phyloP scores from a whole-genome alignment of 2,113 vertebrate species.

The Rutilus rutilus region DNA sequence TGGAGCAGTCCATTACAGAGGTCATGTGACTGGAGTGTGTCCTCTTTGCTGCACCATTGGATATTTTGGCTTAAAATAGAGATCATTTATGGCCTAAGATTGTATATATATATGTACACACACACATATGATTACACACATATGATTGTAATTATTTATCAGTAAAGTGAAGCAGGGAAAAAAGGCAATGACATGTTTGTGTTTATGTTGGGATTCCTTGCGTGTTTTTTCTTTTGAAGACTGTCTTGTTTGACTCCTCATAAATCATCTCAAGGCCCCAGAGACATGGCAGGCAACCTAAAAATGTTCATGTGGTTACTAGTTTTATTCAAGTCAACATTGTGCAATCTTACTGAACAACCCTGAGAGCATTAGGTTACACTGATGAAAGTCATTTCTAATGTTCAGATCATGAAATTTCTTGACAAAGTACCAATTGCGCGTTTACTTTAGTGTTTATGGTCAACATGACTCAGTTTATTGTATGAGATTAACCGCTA shows the following conservation, averaged over 20 bases:
- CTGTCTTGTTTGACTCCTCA: not conserved
- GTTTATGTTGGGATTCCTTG: not conserved
- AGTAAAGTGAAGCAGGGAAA: not conserved
- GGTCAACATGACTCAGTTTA: not conserved
- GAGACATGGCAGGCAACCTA: not conserved
- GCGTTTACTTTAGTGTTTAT: too few relatives aligned
- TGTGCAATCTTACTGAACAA: too few relatives aligned
- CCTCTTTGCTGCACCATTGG: not conserved
- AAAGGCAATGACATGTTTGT: not conserved
- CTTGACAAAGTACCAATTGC: too few relatives aligned
- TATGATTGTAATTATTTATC: not conserved
- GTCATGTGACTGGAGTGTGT: not conserved
- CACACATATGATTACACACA: too few relatives aligned
- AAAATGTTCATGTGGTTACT: not conserved
- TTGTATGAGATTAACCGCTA: not conserved
- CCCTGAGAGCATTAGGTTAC: too few relatives aligned
- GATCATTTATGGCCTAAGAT: not conserved
- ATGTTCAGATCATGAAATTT: too few relatives aligned
- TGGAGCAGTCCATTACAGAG: not conserved
- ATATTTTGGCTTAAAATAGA: not conserved
- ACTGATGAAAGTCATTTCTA: not conserved
- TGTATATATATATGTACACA: too few relatives aligned
- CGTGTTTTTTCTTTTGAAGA: not conserved
- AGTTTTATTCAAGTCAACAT: not conserved
- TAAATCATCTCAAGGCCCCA: not conserved